These are phyloP conservation scores for Ctena decussata DNA, from an alignment of 2,888 invertebrate species.

Conservation along the genomic window DNA sequence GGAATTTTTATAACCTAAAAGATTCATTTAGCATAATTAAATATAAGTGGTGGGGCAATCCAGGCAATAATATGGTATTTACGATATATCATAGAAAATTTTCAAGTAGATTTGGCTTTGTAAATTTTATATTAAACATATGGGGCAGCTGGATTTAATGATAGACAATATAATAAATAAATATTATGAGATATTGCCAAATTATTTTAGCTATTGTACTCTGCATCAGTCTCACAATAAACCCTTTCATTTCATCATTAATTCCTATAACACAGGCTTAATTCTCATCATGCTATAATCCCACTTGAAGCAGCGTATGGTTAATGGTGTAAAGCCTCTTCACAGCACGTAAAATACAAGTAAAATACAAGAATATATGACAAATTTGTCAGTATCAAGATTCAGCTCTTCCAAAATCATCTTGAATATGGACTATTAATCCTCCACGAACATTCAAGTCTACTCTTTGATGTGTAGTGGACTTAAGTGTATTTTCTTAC, in stretches of 20 bases:
- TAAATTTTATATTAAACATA: slow-evolving; percentile 16
- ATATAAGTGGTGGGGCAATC: slow-evolving; percentile 1
- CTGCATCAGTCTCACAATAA: background rate
- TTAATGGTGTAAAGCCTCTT: background rate
- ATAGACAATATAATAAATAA: slow-evolving; percentile 10
- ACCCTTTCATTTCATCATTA: slow-evolving; percentile 5
- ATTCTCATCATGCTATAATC: background rate
- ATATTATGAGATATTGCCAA: slow-evolving; percentile 2
- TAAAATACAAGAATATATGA: background rate
- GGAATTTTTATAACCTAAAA: slow-evolving; percentile 1
- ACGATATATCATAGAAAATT: slow-evolving; percentile 1
- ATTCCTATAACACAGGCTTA: slow-evolving; percentile 5
- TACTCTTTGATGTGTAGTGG: too few relatives aligned
- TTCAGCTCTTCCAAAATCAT: background rate
- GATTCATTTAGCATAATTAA: slow-evolving; percentile 5
- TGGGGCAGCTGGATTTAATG: slow-evolving; percentile 7
- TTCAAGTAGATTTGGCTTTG: slow-evolving; percentile 12
- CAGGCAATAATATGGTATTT: slow-evolving; percentile 1
- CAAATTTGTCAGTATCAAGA: background rate
- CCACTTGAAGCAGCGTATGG: background rate
- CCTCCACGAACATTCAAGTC: too few relatives aligned
- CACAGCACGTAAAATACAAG: background rate
- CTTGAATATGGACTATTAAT: background rate
- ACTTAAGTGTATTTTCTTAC: too few relatives aligned
- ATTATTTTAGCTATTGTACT: background rate